Evolutionary conservation across 2,113 vertebrate genomes (phyloP).

Genomic region (Chlamydotis undulata): DNA sequence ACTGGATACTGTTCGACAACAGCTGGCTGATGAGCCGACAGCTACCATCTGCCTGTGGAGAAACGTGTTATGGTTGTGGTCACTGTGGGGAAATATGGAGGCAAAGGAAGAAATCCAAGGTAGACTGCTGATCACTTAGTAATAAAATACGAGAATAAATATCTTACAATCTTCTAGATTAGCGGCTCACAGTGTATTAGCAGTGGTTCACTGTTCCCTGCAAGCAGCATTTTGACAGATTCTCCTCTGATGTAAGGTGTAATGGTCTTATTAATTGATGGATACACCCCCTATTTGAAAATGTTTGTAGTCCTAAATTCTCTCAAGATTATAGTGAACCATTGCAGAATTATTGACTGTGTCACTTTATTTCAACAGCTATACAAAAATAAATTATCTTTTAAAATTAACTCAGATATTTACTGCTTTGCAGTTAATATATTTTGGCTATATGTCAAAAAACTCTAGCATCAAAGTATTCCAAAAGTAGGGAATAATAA

Average conservation of each 20-base stretch:
- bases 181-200: not conserved
- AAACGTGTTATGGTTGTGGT: not conserved
- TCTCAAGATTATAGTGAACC: not conserved
- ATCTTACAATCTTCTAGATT: not conserved
- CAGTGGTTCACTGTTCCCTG: not conserved
- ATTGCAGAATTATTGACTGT: not conserved
- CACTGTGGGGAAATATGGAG: not conserved
- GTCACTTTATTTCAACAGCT: not conserved
- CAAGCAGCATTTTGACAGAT: not conserved
- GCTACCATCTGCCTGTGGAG: not conserved
- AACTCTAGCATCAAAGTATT: not conserved
- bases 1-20: not conserved
- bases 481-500: not conserved
- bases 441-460: not conserved
- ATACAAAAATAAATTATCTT: not conserved
- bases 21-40: not conserved
- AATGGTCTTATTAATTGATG: not conserved
- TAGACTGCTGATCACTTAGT: not conserved
- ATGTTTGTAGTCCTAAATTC: not conserved
- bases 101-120: not conserved
- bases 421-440: not conserved
- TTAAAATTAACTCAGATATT: fast-evolving
- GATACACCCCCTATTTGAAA: not conserved
- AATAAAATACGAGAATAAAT: not conserved
- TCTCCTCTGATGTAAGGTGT: not conserved